These are phyloP conservation scores for Scopus umbretta DNA, from an alignment of 2,113 vertebrate genomes.

Conservation along the genomic window DNA sequence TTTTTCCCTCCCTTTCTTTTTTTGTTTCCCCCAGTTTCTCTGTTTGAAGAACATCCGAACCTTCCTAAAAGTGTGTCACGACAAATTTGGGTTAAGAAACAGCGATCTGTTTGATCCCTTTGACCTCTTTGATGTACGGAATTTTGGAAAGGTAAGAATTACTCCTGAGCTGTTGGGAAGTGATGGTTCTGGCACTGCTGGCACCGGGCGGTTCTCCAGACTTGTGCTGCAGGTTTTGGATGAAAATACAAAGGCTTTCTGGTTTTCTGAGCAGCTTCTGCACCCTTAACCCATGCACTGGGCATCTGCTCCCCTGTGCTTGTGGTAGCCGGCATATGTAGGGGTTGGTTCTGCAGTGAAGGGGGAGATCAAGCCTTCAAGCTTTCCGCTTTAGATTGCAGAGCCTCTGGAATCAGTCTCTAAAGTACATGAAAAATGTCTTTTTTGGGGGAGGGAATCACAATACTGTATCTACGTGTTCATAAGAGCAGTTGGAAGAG, in stretches of 20 bases:
- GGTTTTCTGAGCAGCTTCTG: neutral
- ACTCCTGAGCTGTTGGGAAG: neutral
- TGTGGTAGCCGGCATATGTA: accelerated
- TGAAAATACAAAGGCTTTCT: neutral
- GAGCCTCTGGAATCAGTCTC: neutral
- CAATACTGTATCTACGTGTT: neutral
- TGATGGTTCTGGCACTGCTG: neutral
- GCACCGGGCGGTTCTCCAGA: accelerated
- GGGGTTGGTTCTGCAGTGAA: neutral
- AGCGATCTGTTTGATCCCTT: slow-evolving; percentile 97
- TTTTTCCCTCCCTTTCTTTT: neutral
- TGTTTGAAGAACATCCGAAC: slow-evolving; percentile 98
- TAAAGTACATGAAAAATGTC: neutral
- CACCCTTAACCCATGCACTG: accelerated
- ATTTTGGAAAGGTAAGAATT: slow-evolving; percentile 94
- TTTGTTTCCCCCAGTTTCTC: slow-evolving; percentile 79
- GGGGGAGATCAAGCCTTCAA: neutral
- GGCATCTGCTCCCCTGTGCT: neutral
- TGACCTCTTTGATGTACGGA: slow-evolving; percentile 96
- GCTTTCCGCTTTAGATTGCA: neutral
- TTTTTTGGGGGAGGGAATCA: neutral
- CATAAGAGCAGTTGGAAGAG: neutral
- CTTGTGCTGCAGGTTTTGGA: neutral
- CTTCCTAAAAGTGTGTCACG: slow-evolving; percentile 95
- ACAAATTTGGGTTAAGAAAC: slow-evolving; percentile 91